phyloP scores from a whole-genome alignment of 2,888 invertebrate genomes.

The Ochlodes sylvanus region DNA sequence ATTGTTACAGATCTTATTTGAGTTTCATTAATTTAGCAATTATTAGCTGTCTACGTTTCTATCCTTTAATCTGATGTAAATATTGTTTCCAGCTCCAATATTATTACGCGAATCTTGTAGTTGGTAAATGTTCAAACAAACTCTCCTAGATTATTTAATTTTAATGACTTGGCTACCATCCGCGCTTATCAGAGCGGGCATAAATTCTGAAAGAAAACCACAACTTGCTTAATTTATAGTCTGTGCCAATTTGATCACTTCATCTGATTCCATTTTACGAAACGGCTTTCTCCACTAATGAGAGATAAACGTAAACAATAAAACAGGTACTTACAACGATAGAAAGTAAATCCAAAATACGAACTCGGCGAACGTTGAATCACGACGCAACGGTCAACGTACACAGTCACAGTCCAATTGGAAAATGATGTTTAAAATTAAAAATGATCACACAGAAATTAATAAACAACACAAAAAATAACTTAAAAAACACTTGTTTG shows the following conservation, averaged over 20 bases:
- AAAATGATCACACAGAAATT: slow-evolving; percentile 55
- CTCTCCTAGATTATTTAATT: background rate
- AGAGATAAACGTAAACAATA: slow-evolving; percentile 69
- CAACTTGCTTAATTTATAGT: slow-evolving; percentile 21
- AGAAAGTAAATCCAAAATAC: slow-evolving; percentile 83
- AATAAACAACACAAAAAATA: slow-evolving; percentile 57
- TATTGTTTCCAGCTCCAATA: too few species aligned
- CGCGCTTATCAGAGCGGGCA: slow-evolving; percentile 18
- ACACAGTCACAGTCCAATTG: slow-evolving; percentile 69
- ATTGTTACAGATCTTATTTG: background rate
- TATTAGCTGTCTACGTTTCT: too few species aligned
- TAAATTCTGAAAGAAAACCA: slow-evolving; percentile 14
- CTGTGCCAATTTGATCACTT: slow-evolving; percentile 48
- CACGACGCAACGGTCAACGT: slow-evolving; percentile 63
- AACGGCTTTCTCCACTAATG: slow-evolving; percentile 66
- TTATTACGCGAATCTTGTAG: background rate
- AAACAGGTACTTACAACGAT: slow-evolving; percentile 80
- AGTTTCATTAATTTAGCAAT: background rate
- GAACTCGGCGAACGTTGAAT: slow-evolving; percentile 65
- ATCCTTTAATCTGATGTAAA: too few species aligned
- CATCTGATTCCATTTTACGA: slow-evolving; percentile 45
- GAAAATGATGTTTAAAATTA: slow-evolving; percentile 50
- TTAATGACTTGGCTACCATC: background rate
- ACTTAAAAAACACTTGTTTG: slow-evolving; percentile 56
- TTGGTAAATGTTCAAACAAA: background rate